Percentiles rank a stretch among this genome's conserved stretches.
Conservation (phyloP, 1,140 invertebrate species). For the Lineus longissimus region DNA sequence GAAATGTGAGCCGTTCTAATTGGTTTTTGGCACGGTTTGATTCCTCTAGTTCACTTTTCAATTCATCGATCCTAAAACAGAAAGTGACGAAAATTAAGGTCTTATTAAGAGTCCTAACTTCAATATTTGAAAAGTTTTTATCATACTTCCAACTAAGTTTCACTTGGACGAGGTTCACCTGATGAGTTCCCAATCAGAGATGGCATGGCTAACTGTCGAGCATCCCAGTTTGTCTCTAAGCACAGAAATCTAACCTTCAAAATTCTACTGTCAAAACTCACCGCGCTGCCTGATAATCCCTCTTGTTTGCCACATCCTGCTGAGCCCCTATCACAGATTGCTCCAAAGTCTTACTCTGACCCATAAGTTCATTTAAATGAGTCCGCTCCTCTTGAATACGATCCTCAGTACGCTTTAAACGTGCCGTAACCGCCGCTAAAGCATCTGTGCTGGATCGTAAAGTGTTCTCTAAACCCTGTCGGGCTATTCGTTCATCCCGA, state of each 20-base stretch:
- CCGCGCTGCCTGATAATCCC: constrained; percentile 41
- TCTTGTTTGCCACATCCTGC: constrained; percentile 40
- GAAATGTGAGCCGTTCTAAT: constrained; percentile 37
- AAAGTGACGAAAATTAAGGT: not conserved
- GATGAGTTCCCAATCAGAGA: too few species aligned
- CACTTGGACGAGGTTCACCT: too few species aligned
- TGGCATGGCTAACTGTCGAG: too few species aligned
- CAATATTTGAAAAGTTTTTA: too few species aligned
- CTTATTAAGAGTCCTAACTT: too few species aligned
- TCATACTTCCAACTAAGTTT: too few species aligned
- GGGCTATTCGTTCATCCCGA: constrained; percentile 39
- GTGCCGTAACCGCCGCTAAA: constrained; percentile 37
- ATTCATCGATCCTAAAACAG: constrained; percentile 32
- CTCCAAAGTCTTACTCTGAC: constrained; percentile 49
- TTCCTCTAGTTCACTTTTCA: constrained; percentile 35
- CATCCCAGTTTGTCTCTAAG: too few species aligned
- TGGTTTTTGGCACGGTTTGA: constrained; percentile 33
- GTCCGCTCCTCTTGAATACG: constrained; percentile 43
- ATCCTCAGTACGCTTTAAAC: constrained; percentile 48
- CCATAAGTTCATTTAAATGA: constrained; percentile 40
- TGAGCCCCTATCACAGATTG: constrained; percentile 46
- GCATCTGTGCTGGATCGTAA: constrained; percentile 43
- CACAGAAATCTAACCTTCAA: too few species aligned
- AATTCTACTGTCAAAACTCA: too few species aligned
- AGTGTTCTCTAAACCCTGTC: constrained; percentile 44